These are phyloP conservation scores for Oxyura jamaicensis DNA, from an alignment of 2,113 vertebrate genomes.

Conservation along the genomic window DNA sequence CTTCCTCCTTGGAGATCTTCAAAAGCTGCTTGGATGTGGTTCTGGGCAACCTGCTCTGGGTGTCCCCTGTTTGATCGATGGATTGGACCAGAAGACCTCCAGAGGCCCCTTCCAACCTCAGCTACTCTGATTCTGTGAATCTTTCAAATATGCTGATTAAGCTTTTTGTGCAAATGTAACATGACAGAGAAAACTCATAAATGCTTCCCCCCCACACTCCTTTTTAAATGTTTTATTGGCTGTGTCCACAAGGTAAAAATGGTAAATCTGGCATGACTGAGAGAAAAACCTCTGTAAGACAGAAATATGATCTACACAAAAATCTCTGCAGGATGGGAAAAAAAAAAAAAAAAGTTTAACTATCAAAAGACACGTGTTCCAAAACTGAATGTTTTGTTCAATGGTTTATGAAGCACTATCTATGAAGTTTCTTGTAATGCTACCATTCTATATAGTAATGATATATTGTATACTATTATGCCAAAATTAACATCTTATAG, in stretches of 20 bases:
- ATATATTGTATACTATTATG: background rate
- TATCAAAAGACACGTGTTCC: background rate
- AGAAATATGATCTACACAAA: background rate
- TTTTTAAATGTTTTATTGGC: background rate
- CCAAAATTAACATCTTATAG: background rate
- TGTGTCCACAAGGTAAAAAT: background rate
- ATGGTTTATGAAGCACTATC: background rate
- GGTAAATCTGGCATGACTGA: background rate
- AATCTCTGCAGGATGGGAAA: background rate
- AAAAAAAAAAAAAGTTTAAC: background rate
- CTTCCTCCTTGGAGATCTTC: too few relatives aligned
- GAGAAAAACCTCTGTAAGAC: background rate
- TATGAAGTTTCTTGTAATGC: background rate
- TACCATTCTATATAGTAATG: background rate
- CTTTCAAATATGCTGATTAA: background rate
- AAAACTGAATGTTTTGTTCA: background rate
- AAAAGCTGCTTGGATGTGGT: too few relatives aligned
- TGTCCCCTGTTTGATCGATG: too few relatives aligned
- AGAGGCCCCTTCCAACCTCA: too few relatives aligned
- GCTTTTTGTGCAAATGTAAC: background rate
- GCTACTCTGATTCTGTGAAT: background rate
- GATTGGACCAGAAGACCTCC: too few relatives aligned
- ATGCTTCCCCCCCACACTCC: accelerated
- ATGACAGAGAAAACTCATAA: background rate
- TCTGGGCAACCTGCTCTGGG: too few relatives aligned